Base-by-base conservation (phyloP, 2,888 invertebrate genomes). In the Drosophila mercatorum region DNA sequence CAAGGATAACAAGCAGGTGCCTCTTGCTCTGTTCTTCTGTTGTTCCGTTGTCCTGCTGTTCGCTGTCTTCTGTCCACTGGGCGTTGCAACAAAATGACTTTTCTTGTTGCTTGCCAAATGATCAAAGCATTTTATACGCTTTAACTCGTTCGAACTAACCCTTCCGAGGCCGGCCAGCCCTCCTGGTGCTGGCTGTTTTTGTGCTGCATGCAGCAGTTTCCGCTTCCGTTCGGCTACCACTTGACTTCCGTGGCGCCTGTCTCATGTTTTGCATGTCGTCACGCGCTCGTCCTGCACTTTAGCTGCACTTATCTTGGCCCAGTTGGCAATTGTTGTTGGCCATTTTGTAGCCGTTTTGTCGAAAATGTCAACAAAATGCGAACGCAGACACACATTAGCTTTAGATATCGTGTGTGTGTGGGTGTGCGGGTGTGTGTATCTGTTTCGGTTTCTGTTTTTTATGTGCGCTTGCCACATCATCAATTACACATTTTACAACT, bases 401-500 rank as follows among this genome's bases (percentile, higher is more conserved):
- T 55, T 51, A 65, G 38, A 49, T 31, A 49, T n/a, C 14, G 22
- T 22, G 22, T 22, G 31, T 11, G 22, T 11, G 3, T 22, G 5
- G 22, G 22, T 17, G 5, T 6, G 5, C n/a, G n/a, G n/a, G n/a
- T n/a, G n/a, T 22, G 14, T 12, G 49, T n/a, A 5, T 26, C 12
- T 44, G 56, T n/a, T 10, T 41, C 40, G 63, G 67, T 52, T 12
- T 52, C 67, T 64, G 56, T 41, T 78, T 78, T 88, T 78, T 81
- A 85, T 88, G 83, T 81, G 79, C 63, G 69, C 72, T 86, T 85
- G 88, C 84, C 88, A 85, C 84, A 85, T 85, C 84, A 85, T 85
- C 84, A 85, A 85, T 85, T 85, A 85, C 89, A 88, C 85, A 88
- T 88, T 88, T 85, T 88, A 88, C 85, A 85, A 88, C 89, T 83